Conservation (phyloP, 30 jellyfish, hydroid and myxozoan species). For the Turritopsis dohrnii region DNA sequence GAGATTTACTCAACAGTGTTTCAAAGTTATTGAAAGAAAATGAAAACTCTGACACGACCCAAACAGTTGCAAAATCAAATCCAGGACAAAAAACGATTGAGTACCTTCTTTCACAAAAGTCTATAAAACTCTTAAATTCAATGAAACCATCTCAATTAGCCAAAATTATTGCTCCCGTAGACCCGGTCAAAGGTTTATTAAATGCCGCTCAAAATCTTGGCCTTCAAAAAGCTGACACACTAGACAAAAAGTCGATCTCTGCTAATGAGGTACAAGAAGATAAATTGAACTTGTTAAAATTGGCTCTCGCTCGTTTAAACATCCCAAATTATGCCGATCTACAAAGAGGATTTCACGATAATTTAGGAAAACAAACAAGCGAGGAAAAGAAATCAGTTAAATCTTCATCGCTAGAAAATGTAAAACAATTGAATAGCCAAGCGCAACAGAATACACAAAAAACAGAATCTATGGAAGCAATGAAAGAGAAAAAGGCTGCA, state of each 20-base stretch:
- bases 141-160: conserved; percentile 5
- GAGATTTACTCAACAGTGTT: background rate
- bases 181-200: conserved; percentile 4
- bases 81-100: background rate
- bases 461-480: background rate
- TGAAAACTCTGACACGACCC: background rate
- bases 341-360: background rate
- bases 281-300: background rate
- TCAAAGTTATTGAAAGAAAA: background rate
- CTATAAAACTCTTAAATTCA: background rate
- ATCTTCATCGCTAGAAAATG: background rate
- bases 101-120: background rate
- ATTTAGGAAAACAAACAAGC: background rate
- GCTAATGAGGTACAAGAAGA: background rate
- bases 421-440: background rate
- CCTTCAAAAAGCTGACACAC: background rate
- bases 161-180: conserved; percentile 1
- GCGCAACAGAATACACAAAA: background rate
- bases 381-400: background rate
- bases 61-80: background rate
- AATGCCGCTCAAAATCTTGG: conserved; percentile 1
- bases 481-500: background rate
- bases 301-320: background rate
- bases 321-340: background rate
- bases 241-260: background rate